These are phyloP conservation scores for Tringa solitaria DNA, from an alignment of 2,113 vertebrate genomes.

Conservation along the genomic window DNA sequence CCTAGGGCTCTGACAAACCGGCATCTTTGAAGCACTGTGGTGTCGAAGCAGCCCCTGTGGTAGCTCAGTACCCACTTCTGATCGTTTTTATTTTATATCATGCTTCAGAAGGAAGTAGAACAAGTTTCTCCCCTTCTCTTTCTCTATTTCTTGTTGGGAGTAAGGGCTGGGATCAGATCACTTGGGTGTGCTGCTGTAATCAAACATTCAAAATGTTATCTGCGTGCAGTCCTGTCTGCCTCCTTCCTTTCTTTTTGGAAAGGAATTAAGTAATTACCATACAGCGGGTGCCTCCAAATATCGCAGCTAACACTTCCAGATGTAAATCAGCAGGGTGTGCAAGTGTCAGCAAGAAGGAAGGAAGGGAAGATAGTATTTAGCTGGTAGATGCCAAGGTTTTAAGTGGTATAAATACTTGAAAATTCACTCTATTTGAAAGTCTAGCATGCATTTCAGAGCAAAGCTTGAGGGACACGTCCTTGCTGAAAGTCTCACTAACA, in stretches of 20 bases:
- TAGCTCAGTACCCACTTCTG: background rate
- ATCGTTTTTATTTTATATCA: background rate
- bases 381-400: background rate
- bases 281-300: background rate
- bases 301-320: background rate
- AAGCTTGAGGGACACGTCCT: background rate
- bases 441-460: background rate
- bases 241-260: background rate
- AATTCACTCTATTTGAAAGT: background rate
- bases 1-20: constrained; percentile 33
- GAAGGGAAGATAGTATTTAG: background rate
- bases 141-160: background rate
- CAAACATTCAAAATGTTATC: background rate
- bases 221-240: background rate
- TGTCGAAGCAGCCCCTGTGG: background rate
- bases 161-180: background rate
- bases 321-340: background rate
- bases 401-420: background rate
- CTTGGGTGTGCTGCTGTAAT: background rate
- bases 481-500: background rate
- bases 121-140: background rate
- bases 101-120: background rate
- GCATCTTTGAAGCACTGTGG: constrained; percentile 1
- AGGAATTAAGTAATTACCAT: background rate
- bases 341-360: background rate